Evolutionary conservation across 2,113 vertebrate species (phyloP), one percentile per base, ranked within the genome.

Genomic region (Mola mola): DNA sequence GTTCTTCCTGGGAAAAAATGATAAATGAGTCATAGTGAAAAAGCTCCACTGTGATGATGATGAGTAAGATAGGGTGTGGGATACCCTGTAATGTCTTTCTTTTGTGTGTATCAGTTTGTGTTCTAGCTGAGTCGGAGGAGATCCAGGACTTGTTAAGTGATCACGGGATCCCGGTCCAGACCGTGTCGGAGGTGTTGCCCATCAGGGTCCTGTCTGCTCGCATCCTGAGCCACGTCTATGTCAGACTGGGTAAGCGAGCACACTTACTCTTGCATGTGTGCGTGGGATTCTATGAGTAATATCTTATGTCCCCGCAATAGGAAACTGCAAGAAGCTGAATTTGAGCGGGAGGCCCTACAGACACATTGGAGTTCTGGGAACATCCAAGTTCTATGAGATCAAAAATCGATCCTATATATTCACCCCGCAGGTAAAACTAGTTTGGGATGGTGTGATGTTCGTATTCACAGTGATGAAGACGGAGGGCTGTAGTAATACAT

Each of bases 341-440:
- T 74, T 99, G 82, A 97, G 95, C 26, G 97, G 97, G 5, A 89
- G 97, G 26, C 97, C 96, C 0, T 95, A 99, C 87, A 89, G 95
- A 43, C 97, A 98, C 85, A 98, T 99, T 3, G 96, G 97, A 15
- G 95, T 99, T 49, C 86, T 99, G 36, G 96, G 97, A 81, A 99
- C 97, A n/a, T 99, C 97, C 21, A 99, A 99, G 85, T 92, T 99
- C 43, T 99, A 99, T 0, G 77, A 94, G 84, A 97, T 99, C 82
- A 94, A 95, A 88, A 94, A 96, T 82, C 93, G 93, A 36, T 94
- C 92, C 80, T 99, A 97, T 78, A 92, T 95, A 34, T 99, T 99
- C 84, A 95, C 95, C 16, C 96, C 97, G 29, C 97, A 91, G 88
- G 90, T 90, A 67, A 62, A 59, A 47, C n/a, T 2, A 11, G 8